Evolutionary conservation across 2,113 vertebrate genomes (phyloP).

Genomic region (Ameiurus melas): DNA sequence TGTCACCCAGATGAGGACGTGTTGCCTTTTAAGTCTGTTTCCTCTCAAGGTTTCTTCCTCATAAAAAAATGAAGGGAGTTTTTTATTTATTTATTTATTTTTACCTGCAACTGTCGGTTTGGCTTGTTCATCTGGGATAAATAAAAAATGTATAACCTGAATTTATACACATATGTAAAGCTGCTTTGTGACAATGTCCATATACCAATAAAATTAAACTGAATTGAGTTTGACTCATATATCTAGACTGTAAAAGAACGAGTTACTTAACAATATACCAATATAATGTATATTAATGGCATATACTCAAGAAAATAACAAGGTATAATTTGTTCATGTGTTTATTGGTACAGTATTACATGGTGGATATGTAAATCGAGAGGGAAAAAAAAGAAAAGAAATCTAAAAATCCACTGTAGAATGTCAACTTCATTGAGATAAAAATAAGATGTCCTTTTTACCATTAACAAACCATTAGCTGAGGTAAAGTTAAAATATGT

Average conservation of each 20-base stretch:
- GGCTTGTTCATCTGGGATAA: too few species aligned
- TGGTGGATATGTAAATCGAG: slow-evolving; percentile 94
- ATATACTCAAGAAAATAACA: background rate
- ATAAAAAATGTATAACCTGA: too few species aligned
- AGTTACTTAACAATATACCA: background rate
- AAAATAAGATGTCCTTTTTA: slow-evolving; percentile 89
- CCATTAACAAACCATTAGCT: slow-evolving; percentile 92
- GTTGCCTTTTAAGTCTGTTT: too few species aligned
- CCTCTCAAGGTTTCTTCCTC: too few species aligned
- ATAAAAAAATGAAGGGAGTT: too few species aligned
- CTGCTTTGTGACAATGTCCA: too few species aligned
- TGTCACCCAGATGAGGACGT: too few species aligned
- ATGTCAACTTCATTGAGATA: slow-evolving; percentile 91
- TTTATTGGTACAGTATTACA: slow-evolving; percentile 99
- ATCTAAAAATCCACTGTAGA: slow-evolving; percentile 87
- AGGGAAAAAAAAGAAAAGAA: slow-evolving; percentile 62
- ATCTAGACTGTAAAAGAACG: background rate
- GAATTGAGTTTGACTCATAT: background rate
- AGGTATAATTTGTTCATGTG: slow-evolving; percentile 78
- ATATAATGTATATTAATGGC: background rate
- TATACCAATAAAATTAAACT: too few species aligned
- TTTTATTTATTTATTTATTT: too few species aligned
- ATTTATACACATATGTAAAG: too few species aligned
- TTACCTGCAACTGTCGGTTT: too few species aligned
- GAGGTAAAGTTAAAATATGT: slow-evolving; percentile 98